Percentiles rank a stretch among this genome's conserved stretches.
Conservation (phyloP, 2,113 vertebrate genomes). For the Eclectus roratus region DNA sequence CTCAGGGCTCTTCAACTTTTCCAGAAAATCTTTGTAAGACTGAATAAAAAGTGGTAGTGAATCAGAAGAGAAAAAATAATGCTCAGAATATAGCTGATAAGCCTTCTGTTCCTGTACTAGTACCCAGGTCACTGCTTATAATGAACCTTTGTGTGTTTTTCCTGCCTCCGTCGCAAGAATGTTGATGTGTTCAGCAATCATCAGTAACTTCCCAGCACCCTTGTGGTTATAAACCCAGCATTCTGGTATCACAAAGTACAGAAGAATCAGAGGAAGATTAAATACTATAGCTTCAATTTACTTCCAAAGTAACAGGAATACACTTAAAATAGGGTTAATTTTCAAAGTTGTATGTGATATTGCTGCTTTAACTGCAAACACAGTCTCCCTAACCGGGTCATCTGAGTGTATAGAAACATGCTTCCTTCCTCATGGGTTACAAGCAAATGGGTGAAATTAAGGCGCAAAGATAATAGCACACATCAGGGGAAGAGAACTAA, state of each 20-base stretch:
- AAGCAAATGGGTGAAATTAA: constrained; percentile 57
- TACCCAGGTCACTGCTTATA: background rate
- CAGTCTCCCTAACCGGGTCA: background rate
- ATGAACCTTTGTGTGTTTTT: background rate
- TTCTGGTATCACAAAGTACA: background rate
- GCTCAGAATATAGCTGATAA: background rate
- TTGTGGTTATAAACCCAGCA: background rate
- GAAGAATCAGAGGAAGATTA: background rate
- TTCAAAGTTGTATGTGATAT: background rate
- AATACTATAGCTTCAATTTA: background rate
- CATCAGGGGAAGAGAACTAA: constrained; percentile 47
- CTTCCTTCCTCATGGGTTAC: background rate
- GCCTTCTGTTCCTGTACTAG: background rate
- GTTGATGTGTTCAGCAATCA: background rate
- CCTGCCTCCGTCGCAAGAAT: background rate
- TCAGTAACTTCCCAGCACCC: background rate
- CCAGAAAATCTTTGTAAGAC: background rate
- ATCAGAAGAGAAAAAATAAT: background rate
- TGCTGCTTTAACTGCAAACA: constrained; percentile 1
- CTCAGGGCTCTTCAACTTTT: background rate
- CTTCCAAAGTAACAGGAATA: background rate
- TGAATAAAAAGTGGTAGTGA: constrained; percentile 12
- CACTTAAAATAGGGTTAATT: background rate
- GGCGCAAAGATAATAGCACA: background rate
- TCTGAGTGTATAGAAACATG: background rate